phyloP scores from a whole-genome alignment of 2,797 vertebrate species.

The Staurois parvus region DNA sequence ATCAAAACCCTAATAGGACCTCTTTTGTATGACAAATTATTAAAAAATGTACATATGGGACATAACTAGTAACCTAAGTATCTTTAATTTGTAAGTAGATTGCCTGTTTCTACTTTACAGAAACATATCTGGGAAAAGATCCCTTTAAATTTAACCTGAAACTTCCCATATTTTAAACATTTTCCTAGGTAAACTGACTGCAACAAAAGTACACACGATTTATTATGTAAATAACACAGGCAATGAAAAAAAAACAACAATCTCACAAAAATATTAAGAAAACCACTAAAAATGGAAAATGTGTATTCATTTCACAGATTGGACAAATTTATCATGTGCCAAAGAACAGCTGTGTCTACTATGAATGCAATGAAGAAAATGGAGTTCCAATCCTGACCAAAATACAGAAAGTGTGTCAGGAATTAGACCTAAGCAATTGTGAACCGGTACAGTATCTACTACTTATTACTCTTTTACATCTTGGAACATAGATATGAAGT shows the following conservation, averaged over 20 bases:
- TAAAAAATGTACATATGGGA: not conserved
- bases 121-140: no score
- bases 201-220: no score
- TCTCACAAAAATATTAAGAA: not conserved
- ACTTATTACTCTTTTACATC: not conserved
- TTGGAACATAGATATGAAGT: not conserved
- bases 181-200: no score
- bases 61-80: not conserved
- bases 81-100: no score
- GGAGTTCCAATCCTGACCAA: constrained; percentile 47
- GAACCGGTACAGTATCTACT: constrained; percentile 35
- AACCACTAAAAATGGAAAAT: not conserved
- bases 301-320: constrained; percentile 10
- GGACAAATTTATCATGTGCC: constrained; percentile 25
- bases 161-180: no score
- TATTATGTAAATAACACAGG: not conserved
- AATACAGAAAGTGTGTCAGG: constrained; percentile 50
- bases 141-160: no score
- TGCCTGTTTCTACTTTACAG: no score
- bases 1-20: no score
- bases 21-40: not conserved
- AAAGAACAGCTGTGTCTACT: constrained; percentile 17
- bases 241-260: not conserved
- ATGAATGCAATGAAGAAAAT: constrained; percentile 50
- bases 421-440: constrained; percentile 34